Evolutionary conservation across 2,797 vertebrate genomes (phyloP).

Genomic region (Pantherophis alleghaniensis): DNA sequence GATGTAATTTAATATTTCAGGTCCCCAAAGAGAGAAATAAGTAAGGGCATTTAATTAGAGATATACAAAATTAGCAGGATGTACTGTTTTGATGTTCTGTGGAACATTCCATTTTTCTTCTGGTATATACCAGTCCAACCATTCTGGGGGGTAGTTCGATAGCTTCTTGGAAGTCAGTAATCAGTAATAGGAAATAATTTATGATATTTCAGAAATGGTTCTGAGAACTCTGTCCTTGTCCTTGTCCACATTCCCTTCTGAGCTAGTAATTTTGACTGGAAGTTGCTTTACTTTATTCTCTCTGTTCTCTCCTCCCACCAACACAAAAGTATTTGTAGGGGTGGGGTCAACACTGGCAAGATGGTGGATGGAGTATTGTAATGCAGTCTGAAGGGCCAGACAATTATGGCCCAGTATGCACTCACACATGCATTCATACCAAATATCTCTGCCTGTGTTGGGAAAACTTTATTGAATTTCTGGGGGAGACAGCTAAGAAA

Average conservation of each 20-base stretch:
- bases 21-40: neutral
- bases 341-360: neutral
- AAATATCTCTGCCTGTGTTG: neutral
- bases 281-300: neutral
- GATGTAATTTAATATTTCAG: neutral
- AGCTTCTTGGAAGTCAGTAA: neutral
- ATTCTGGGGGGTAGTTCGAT: neutral
- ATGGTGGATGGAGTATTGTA: neutral
- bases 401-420: neutral
- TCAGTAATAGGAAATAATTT: neutral
- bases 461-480: neutral
- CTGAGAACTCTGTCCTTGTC: neutral
- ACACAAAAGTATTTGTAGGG: neutral
- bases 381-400: neutral
- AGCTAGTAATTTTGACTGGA: neutral
- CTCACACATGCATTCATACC: neutral
- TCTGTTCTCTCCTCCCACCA: neutral
- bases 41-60: neutral
- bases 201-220: neutral
- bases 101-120: neutral
- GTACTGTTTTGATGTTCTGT: neutral
- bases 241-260: neutral
- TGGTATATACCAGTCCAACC: neutral
- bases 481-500: neutral
- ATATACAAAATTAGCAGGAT: neutral